Conservation (phyloP, 2,888 invertebrate genomes). For the Dichetophora obliterata region DNA sequence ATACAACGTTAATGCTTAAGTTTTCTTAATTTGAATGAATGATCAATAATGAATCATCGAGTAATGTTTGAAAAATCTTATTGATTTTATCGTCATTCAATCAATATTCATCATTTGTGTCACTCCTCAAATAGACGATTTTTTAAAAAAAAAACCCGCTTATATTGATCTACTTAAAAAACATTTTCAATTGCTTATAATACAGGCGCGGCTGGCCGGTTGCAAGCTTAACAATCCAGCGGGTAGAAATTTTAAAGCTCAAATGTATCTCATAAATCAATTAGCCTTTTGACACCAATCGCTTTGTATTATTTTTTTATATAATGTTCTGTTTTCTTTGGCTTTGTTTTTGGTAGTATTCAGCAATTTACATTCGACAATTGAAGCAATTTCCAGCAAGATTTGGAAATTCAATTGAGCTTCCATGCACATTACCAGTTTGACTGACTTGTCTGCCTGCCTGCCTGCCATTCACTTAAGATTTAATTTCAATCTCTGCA, state of each 20-base stretch:
- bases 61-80: too few species aligned
- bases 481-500: not conserved
- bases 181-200: too few species aligned
- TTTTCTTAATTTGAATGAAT: too few species aligned
- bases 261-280: slow-evolving; percentile 47
- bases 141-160: too few species aligned
- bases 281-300: slow-evolving; percentile 46
- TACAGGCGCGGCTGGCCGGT: not conserved
- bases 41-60: too few species aligned
- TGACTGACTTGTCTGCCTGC: not conserved
- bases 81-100: too few species aligned
- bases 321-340: not conserved
- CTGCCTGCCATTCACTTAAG: not conserved
- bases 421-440: not conserved
- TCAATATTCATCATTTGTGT: too few species aligned
- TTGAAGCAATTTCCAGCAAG: slow-evolving; percentile 21
- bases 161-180: too few species aligned
- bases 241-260: slow-evolving; percentile 2
- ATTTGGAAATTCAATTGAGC: slow-evolving; percentile 26
- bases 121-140: too few species aligned
- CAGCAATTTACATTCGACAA: not conserved
- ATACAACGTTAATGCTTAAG: too few species aligned
- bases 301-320: not conserved
- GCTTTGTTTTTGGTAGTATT: not conserved
- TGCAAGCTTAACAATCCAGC: not conserved